These are phyloP conservation scores for Rhyacophila evoluta DNA, from an alignment of 2,888 invertebrate species.

Conservation along the genomic window DNA sequence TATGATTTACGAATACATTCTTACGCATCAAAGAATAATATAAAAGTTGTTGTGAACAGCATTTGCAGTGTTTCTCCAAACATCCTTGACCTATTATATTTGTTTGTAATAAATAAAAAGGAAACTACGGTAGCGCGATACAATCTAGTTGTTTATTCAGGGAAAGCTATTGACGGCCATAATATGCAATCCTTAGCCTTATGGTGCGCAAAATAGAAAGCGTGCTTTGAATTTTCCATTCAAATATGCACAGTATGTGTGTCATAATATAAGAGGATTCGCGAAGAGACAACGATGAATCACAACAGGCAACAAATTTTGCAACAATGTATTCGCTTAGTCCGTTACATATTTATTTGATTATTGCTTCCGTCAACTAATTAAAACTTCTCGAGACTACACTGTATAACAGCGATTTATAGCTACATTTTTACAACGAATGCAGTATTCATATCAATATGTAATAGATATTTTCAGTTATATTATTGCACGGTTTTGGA, in stretches of 20 bases:
- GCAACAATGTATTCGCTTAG: too few species aligned
- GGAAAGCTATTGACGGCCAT: background rate
- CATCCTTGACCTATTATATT: background rate
- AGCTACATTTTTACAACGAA: too few species aligned
- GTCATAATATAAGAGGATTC: background rate
- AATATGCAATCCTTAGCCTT: background rate
- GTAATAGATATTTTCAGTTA: too few species aligned
- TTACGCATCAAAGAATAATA: too few species aligned
- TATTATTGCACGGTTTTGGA: too few species aligned
- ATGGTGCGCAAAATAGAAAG: background rate
- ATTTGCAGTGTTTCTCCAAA: background rate
- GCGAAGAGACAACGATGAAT: background rate
- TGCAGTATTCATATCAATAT: too few species aligned
- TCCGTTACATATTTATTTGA: too few species aligned
- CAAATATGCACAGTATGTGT: background rate
- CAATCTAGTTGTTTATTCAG: background rate
- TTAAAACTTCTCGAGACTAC: too few species aligned
- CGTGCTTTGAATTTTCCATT: background rate
- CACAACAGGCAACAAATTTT: too few species aligned
- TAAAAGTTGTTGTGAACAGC: background rate
- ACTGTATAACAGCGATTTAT: too few species aligned
- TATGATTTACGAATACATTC: too few species aligned
- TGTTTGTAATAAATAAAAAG: background rate
- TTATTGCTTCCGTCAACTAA: too few species aligned
- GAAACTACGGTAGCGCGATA: background rate